These are phyloP conservation scores for Uropetala carovei DNA, from an alignment of 2,888 invertebrate species.

Conservation along the genomic window DNA sequence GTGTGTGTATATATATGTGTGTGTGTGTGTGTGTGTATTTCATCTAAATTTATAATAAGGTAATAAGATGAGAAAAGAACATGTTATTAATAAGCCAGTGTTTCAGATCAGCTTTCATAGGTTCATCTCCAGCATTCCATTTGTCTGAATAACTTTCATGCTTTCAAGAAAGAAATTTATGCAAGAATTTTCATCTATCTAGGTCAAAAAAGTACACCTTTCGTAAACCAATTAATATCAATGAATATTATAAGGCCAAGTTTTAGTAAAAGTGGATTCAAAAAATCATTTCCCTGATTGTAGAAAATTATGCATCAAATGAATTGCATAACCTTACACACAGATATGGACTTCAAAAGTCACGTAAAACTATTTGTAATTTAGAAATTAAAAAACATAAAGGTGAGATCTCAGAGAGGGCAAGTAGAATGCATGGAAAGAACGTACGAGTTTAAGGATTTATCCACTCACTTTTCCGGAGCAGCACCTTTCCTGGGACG, in stretches of 20 bases:
- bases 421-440: background rate
- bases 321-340: background rate
- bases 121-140: slow-evolving; percentile 35
- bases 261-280: background rate
- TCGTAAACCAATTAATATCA: too few species aligned
- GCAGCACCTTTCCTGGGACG: slow-evolving; percentile 77
- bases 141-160: background rate
- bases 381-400: background rate
- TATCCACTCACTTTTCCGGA: slow-evolving; percentile 48
- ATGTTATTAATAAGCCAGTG: background rate
- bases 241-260: background rate
- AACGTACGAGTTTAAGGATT: background rate
- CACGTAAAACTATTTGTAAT: background rate
- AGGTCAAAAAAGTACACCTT: too few species aligned
- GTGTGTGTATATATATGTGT: too few species aligned
- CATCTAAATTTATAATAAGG: background rate
- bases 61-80: background rate
- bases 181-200: background rate
- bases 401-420: background rate
- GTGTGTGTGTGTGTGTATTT: too few species aligned
- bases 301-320: background rate
- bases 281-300: background rate
- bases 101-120: background rate
- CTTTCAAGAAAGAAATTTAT: background rate
- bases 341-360: background rate